Evolutionary conservation across 2,888 invertebrate species (phyloP).

Genomic region (Eristalis intricaria): DNA sequence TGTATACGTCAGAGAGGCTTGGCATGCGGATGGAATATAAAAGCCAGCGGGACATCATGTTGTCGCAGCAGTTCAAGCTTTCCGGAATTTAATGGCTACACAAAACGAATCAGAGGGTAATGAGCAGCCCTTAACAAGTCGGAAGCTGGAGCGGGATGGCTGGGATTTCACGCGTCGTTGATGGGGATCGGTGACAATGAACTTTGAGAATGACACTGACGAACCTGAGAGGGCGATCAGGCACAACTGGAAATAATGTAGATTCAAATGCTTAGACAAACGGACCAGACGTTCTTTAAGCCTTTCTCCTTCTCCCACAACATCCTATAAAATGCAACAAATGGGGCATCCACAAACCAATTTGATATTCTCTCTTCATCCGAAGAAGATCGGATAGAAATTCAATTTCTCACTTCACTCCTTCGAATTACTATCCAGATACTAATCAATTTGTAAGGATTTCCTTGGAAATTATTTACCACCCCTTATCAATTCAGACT

Average conservation of each 20-base stretch:
- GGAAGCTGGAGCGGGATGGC: not conserved
- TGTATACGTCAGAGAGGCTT: slow-evolving; percentile 33
- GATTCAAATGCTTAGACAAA: too few species aligned
- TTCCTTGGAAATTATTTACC: slow-evolving; percentile 33
- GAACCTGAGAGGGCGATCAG: too few species aligned
- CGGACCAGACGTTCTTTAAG: too few species aligned
- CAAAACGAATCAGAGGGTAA: not conserved
- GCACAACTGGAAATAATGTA: not conserved
- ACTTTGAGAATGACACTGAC: not conserved
- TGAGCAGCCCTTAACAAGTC: not conserved
- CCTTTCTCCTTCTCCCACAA: too few species aligned
- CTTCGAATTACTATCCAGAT: not conserved
- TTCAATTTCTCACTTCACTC: not conserved
- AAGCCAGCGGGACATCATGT: not conserved
- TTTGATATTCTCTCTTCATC: slow-evolving; percentile 24
- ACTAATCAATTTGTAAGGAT: slow-evolving; percentile 33
- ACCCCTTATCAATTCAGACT: not conserved
- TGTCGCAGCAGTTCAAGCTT: slow-evolving; percentile 1
- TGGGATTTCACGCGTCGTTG: not conserved
- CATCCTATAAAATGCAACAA: not conserved
- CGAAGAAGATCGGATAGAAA: not conserved
- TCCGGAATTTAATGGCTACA: not conserved
- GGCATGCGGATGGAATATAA: not conserved
- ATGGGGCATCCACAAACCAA: not conserved
- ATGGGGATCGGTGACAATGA: not conserved